Conservation (phyloP, 1,140 invertebrate genomes). For the Conus ventricosus region DNA sequence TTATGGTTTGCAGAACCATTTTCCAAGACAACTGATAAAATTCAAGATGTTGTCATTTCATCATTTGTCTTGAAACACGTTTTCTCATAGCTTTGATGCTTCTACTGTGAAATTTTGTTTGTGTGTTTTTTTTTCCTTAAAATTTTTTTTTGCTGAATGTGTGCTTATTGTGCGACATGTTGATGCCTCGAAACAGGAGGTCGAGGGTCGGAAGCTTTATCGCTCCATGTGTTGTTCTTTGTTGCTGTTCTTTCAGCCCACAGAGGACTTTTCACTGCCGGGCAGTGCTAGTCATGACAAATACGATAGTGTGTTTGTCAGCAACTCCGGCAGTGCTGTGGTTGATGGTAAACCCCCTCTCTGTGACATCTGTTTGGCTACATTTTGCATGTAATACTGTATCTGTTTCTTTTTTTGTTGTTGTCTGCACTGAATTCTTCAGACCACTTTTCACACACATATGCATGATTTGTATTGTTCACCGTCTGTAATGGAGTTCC, state of each 20-base stretch:
- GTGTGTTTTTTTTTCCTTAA: no score
- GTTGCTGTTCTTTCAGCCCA: conserved; percentile 46
- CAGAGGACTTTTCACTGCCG: conserved; percentile 56
- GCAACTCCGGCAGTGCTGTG: conserved; percentile 41
- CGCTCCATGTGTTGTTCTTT: conserved; percentile 27
- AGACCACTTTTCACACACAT: neutral
- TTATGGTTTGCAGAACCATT: no score
- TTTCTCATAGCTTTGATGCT: no score
- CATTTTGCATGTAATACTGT: neutral
- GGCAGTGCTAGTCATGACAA: conserved; percentile 53
- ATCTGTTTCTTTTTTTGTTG: neutral
- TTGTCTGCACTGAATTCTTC: neutral
- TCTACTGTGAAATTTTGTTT: no score
- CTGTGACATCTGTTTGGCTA: neutral
- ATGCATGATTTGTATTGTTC: neutral
- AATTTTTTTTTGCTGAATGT: no score
- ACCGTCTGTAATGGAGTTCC: neutral
- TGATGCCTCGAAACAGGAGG: no score
- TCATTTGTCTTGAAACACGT: no score
- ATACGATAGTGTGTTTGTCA: conserved; percentile 42
- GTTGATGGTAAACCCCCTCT: conserved; percentile 20
- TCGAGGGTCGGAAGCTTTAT: neutral
- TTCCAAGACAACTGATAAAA: no score
- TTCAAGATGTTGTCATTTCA: no score
- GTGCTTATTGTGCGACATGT: no score